Conservation (phyloP, 2,888 invertebrate species). For the Allacma fusca region DNA sequence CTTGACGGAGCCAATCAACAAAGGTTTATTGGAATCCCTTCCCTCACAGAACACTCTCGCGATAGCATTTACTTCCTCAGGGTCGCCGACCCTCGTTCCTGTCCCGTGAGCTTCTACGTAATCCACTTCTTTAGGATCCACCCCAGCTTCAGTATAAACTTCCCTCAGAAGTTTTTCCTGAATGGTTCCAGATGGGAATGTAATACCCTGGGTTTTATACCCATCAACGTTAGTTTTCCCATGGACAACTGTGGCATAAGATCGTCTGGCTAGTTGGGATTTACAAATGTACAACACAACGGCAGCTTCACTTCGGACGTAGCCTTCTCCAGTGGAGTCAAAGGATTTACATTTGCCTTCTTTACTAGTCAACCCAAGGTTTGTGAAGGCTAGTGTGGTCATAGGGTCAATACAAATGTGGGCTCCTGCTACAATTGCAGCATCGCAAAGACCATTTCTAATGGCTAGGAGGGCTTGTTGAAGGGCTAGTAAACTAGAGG, state of each 20-base stretch:
- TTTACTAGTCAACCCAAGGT: constrained; percentile 89
- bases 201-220: constrained; percentile 70
- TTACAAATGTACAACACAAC: constrained; percentile 84
- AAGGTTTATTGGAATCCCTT: constrained; percentile 72
- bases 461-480: constrained; percentile 85
- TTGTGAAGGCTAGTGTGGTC: constrained; percentile 90
- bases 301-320: constrained; percentile 89
- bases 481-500: constrained; percentile 90
- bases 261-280: constrained; percentile 76
- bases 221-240: constrained; percentile 94
- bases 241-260: constrained; percentile 86
- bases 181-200: constrained; percentile 55
- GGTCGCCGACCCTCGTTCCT: constrained; percentile 93
- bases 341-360: constrained; percentile 92
- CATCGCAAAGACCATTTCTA: constrained; percentile 88
- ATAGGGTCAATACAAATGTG: constrained; percentile 90
- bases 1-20: constrained; percentile 82
- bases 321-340: constrained; percentile 84
- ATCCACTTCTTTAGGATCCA: constrained; percentile 75
- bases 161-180: constrained; percentile 70
- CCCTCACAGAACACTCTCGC: constrained; percentile 84
- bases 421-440: constrained; percentile 91
- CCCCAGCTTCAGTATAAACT: constrained; percentile 72
- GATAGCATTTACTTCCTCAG: constrained; percentile 94
- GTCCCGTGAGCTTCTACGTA: constrained; percentile 87